phyloP scores from a whole-genome alignment of 2,113 vertebrate species.

The Pantherophis guttatus region DNA sequence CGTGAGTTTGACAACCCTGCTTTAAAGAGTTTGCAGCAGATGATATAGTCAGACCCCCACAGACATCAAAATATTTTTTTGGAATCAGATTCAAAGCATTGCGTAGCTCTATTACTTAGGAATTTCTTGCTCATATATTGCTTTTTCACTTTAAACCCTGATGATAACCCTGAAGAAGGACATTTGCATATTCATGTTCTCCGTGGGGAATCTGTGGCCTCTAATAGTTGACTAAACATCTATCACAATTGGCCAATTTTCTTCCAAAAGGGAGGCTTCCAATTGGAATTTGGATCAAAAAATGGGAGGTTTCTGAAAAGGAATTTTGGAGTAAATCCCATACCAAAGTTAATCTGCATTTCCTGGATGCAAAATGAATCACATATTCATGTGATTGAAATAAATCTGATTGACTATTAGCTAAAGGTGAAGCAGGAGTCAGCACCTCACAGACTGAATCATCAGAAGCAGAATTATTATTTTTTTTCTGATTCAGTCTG shows the following conservation, averaged over 20 bases:
- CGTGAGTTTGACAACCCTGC: no score
- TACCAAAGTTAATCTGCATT: slow-evolving; percentile 53
- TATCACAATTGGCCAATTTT: neutral
- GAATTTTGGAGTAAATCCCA: neutral
- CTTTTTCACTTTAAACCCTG: neutral
- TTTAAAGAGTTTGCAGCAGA: neutral
- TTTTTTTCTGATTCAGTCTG: neutral
- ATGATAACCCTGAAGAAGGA: neutral
- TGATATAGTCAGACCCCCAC: neutral
- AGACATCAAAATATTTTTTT: neutral
- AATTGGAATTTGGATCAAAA: neutral
- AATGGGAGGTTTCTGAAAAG: neutral
- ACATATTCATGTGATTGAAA: slow-evolving; percentile 38
- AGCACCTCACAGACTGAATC: neutral
- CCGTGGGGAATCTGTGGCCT: neutral
- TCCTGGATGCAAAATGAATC: slow-evolving; percentile 57
- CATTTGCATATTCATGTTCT: neutral
- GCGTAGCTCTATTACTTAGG: neutral
- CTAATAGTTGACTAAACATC: neutral
- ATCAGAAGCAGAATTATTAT: neutral
- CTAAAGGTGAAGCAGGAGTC: slow-evolving; percentile 29
- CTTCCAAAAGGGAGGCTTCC: neutral
- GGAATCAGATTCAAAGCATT: neutral
- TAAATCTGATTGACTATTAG: slow-evolving; percentile 30
- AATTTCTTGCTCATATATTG: neutral